Base-by-base conservation (phyloP, 2,888 invertebrate species). In the Microctonus brassicae region DNA sequence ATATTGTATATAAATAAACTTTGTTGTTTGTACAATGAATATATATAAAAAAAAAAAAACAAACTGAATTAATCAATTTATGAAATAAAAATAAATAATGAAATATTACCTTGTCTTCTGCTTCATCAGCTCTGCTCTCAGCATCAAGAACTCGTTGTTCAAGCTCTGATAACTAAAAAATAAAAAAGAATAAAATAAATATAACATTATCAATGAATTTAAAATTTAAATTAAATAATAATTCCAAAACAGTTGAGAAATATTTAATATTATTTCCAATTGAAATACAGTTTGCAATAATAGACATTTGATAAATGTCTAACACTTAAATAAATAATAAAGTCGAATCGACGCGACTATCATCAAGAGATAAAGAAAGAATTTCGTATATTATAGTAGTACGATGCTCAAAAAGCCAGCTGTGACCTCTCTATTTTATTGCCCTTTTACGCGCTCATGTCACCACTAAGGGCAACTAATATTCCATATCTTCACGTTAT, bases 101-200 rank as follows among this genome's bases (percentile, higher is more conserved):
- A 29, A 5, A 29, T 29, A 29, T 90, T 91, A 97, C 97, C 95
- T 97, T 97, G 89, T 96, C 96, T 89, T 97, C 96, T 76, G 97
- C 97, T 89, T 96, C 95, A 86, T 96, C 96, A 66, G 97, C 97
- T 82, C 97, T 91, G 82, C 94, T 93, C 89, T 97, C 97, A 81
- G 97, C 97, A 89, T 97, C 96, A 89, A 95, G 91, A 87, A 96
- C 96, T 83, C 96, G 92, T 87, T 95, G 95, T 89, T 97, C 97
- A 89, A 97, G 91, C 91, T 97, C 97, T 88, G 96, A 94, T 90
- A 97, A 93, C 97, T 97, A 92, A 76, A 93, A 94, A 82, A 87
- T 84, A 57, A 65, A 20, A 29, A 20, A n/a, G 24, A 55, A 34
- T 22, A 10, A 13, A 22, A 26, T 9, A 13, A 64, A 33, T 20